These are phyloP conservation scores for Tarsius wallacei DNA, from an alignment of 2,797 vertebrate genomes.

Conservation along the genomic window DNA sequence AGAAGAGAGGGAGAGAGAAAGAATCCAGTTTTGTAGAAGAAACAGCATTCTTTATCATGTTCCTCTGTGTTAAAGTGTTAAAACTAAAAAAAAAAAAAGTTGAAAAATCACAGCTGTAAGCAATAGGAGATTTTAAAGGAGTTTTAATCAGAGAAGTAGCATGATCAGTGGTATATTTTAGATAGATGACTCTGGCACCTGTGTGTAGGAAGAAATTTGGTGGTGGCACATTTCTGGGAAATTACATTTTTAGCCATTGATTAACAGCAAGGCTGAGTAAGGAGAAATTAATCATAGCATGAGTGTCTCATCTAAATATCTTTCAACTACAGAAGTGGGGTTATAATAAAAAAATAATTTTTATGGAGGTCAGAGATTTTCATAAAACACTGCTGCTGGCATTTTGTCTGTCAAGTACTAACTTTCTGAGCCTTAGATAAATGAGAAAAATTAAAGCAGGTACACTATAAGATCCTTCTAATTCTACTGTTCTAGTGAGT, in stretches of 20 bases:
- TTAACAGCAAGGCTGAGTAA: slow-evolving; percentile 55
- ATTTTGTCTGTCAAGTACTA: neutral
- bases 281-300: slow-evolving; percentile 56
- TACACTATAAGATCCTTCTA: neutral
- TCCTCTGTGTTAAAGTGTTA: neutral
- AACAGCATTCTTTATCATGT: neutral
- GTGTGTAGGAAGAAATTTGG: slow-evolving; percentile 35
- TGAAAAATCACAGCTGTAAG: slow-evolving; percentile 46
- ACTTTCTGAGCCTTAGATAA: neutral
- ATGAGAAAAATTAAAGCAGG: neutral
- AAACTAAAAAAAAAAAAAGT: slow-evolving; percentile 32
- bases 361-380: neutral
- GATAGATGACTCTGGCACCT: slow-evolving; percentile 27
- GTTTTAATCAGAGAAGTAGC: slow-evolving; percentile 53
- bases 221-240: slow-evolving; percentile 59
- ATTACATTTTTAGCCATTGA: slow-evolving; percentile 55
- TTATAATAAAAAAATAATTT: slow-evolving; percentile 15
- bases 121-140: slow-evolving; percentile 3
- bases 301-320: slow-evolving; percentile 11
- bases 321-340: neutral
- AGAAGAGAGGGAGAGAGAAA: neutral
- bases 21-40: neutral
- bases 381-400: neutral
- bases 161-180: slow-evolving; percentile 49
- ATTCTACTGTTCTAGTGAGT: neutral